A percentile compares a stretch with the other conserved stretches of the same genome.
Conservation (phyloP, 2,113 vertebrate genomes). For the Pteropus alecto region DNA sequence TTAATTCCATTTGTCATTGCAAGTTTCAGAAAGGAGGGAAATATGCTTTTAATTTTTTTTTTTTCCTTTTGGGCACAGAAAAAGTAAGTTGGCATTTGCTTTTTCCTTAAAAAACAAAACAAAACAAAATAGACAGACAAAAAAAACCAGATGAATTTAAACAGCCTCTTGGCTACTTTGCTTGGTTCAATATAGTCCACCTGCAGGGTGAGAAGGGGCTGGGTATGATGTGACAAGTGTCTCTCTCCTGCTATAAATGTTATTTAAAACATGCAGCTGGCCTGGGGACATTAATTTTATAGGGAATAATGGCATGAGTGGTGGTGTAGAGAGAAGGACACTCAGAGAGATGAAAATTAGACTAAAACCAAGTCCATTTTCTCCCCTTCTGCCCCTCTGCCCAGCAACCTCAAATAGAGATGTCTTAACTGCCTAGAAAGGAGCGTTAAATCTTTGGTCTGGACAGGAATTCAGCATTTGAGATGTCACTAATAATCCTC, state of each 20-base stretch:
- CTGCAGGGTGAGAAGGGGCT: background rate
- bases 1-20: constrained; percentile 27
- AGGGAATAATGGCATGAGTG: background rate
- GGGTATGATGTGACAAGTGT: background rate
- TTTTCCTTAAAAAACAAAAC: background rate
- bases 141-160: background rate
- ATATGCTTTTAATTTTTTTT: background rate
- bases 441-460: background rate
- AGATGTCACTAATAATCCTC: constrained; percentile 57
- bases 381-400: background rate
- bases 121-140: background rate
- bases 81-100: background rate
- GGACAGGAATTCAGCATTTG: constrained; percentile 51
- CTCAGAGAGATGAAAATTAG: background rate
- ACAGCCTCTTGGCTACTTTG: background rate
- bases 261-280: background rate
- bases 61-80: background rate
- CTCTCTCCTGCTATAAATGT: background rate
- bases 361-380: background rate
- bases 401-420: background rate
- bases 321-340: background rate
- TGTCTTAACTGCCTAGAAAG: background rate
- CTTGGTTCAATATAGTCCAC: background rate
- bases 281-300: background rate
- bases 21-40: constrained; percentile 20